Evolutionary conservation across 2,888 invertebrate genomes (phyloP).

Genomic region (Marronus borbonicus): DNA sequence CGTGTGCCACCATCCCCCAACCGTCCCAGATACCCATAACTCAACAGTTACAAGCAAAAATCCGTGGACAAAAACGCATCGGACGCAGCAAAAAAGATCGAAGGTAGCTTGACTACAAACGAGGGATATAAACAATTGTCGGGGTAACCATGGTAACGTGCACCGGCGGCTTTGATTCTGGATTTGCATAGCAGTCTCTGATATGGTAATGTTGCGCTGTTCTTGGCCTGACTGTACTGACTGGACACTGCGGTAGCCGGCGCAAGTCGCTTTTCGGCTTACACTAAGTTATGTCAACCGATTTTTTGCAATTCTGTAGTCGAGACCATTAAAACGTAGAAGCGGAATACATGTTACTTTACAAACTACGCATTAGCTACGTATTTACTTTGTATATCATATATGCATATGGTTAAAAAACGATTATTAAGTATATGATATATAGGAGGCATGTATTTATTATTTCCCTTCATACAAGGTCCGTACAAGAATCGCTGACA

Average conservation of each 20-base stretch:
- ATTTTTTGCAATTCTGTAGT: conserved; percentile 53
- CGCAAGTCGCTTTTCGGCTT: conserved; percentile 67
- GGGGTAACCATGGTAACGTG: conserved; percentile 67
- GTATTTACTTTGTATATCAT: neutral
- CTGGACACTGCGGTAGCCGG: conserved; percentile 67
- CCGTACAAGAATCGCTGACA: too few relatives aligned
- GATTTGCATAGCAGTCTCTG: conserved; percentile 70
- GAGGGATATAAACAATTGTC: conserved; percentile 69
- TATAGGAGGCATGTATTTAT: too few relatives aligned
- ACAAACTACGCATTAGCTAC: neutral
- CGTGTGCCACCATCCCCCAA: conserved; percentile 40
- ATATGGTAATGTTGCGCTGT: conserved; percentile 69
- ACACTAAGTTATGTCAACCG: conserved; percentile 69
- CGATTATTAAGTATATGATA: neutral
- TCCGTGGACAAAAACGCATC: conserved; percentile 66
- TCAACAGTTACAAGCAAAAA: conserved; percentile 68
- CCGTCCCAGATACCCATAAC: conserved; percentile 65
- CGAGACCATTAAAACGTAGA: conserved; percentile 8
- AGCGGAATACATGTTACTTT: conserved; percentile 32
- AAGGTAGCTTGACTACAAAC: conserved; percentile 66
- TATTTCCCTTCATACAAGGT: too few relatives aligned
- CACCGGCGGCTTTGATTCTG: conserved; percentile 68
- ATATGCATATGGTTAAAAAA: neutral
- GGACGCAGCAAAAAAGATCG: conserved; percentile 62
- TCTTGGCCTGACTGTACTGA: conserved; percentile 67